Base-by-base conservation (phyloP, 2,888 invertebrate species). In the Orthosia incerta region DNA sequence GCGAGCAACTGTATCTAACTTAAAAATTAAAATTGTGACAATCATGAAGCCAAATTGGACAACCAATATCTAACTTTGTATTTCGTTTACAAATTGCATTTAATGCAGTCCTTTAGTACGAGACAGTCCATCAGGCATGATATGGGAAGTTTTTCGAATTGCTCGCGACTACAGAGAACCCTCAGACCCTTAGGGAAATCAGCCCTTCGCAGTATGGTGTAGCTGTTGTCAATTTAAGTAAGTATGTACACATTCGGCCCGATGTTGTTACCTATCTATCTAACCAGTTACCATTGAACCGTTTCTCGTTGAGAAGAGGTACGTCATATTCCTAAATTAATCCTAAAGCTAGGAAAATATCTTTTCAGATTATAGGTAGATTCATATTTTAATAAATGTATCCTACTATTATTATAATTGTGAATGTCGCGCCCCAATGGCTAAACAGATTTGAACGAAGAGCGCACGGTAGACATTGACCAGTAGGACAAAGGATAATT, bases 161-260 rank as follows among this genome's bases (percentile, higher is more conserved):
- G 23, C 55, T 55, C 63, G 63, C 72, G 60, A 82, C 48, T 76
- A 61, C 45, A 23, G 53, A 67, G 18, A 64, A 45, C 60, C 62
- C 63, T 55, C 15, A 26, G 51, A 64, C 23, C 79, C 82, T 77
- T 50, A 46, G 79, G 79, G 79, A 79, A 79, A 79, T 79, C 79
- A 79, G 82, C 46, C 72, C 56, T 77, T 71, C 53, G 56, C n/a
- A n/a, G 64, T 59, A 77, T 71, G 78, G 63, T 63, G 71, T 71
- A 55, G 55, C 55, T 71, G 48, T 68, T 67, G 78, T 77, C 82
- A 82, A 71, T 82, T 66, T 77, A 77, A 71, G 71, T 76, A 71
- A 77, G 57, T 76, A 62, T 31, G 39, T 61, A 61, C 53, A 65
- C 56, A 76, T 69, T 56, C 56, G 26, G 56, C 13, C 20, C 48